Evolutionary conservation across 2,113 vertebrate genomes (phyloP), one percentile per base, ranked within the genome.

Genomic region (Lepus timidus): DNA sequence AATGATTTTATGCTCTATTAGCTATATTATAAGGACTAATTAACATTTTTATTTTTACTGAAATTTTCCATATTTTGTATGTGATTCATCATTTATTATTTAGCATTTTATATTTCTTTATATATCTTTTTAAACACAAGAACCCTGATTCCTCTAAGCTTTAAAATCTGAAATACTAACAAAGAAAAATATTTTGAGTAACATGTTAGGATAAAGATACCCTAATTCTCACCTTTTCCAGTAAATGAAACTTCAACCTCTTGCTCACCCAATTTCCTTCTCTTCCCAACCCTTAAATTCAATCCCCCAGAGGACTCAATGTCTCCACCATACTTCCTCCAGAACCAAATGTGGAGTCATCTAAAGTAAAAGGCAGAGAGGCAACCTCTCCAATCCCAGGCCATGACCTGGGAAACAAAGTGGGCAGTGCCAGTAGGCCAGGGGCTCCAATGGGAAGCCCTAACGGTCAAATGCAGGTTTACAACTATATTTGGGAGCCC

Each of bases 41-140:
- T 71, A 95, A 85, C 61, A 75, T 33, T 83, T 25, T 93, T 39
- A 78, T 22, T 71, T 23, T 85, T 88, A 58, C n/a, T 82, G 75
- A 83, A 75, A 51, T 39, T 31, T 64, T 85, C 49, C 44, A 67
- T 13, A 81, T 76, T 78, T 44, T 93, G 0, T 44, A 58, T 81
- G 22, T 44, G 95, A 86, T 73, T 76, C 8, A 85, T 19, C 81
- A 74, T 82, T 71, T 64, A 51, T 61, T 87, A 70, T 33, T 90
- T 74, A 85, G 52, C n/a, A 61, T 82, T 44, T 20, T 36, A 6
- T 85, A 71, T 52, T 44, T 80, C 9, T 9, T 61, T 44, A 19
- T 68, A 90, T 87, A 39, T 70, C 70, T n/a, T 68, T 86, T 92
- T 44, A 64, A 64, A 76, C 25, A 71, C 14, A 90, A 94, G 36